Evolutionary conservation across 2,797 vertebrate genomes (phyloP), one percentile per base, ranked within the genome.

Genomic region (Galagoides demidoff): DNA sequence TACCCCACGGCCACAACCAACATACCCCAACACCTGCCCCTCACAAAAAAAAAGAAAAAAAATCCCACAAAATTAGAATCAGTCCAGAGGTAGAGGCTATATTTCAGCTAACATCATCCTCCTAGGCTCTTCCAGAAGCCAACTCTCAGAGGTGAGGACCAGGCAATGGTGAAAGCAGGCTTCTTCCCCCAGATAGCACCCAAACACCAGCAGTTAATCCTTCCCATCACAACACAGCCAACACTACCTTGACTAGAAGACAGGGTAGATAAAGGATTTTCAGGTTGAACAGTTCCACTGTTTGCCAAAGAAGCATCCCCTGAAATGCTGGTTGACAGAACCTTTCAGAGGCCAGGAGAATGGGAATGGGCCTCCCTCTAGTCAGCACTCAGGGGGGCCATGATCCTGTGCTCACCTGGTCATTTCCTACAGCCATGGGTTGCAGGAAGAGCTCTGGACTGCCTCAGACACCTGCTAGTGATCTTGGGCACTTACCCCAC

Each of bases 21-120:
- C 12, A 37, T 27, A 83, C 37, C 13, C 43, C 63, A 95, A 84
- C 39, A 61, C 25, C 43, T 55, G 37, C 16, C 45, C 43, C 13
- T 27, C 11, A 27, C 25, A 25, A 70, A 77, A 37, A 59, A 13
- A 59, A 10, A 22, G 9, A 85, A 82, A 52, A 57, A 31, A 68
- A 22, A 22, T 8, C 49, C 34, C 57, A 43, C 37, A 43, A 37
- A 61, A 85, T 11, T 64, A 64, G 70, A 81, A 85, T 89, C 43
- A 3, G 23, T 79, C 43, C 70, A 77, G 74, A 90, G 12, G 31
- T 45, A 59, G n/a, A 85, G 16, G 23, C 63, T 88, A 88, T 63
- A 88, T 63, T 96, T 92, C 64, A 90, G 20, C 52, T 81, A 92
- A 92, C 14, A 57, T 16, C 39, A 7, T 87, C 59, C 43, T 89